A percentile compares a stretch with the other conserved stretches of the same genome.
phyloP scores from a whole-genome alignment of 2,113 vertebrate genomes.

The Ploceus nigricollis region DNA sequence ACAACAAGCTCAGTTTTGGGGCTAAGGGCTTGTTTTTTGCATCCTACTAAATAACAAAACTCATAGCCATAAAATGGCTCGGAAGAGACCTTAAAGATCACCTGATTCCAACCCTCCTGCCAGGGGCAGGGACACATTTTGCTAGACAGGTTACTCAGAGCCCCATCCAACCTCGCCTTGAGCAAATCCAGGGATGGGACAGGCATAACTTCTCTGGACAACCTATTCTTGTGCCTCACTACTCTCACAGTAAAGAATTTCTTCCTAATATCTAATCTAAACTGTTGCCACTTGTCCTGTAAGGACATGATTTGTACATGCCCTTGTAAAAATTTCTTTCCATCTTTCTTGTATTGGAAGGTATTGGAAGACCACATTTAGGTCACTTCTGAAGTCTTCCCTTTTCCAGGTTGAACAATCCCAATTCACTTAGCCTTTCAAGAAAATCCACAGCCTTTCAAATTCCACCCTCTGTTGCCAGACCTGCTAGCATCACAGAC shows the following conservation, averaged over 20 bases:
- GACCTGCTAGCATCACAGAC: not conserved
- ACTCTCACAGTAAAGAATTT: not conserved
- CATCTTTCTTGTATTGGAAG: not conserved
- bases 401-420: not conserved
- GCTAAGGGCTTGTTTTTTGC: not conserved
- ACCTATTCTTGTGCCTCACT: not conserved
- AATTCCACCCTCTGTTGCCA: not conserved
- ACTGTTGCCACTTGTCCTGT: accelerated
- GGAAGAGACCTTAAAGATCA: not conserved
- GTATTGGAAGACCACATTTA: not conserved
- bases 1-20: not conserved
- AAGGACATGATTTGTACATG: not conserved
- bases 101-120: accelerated
- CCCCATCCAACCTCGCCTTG: not conserved
- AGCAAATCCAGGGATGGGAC: not conserved
- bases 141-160: not conserved
- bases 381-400: not conserved
- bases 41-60: not conserved
- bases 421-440: not conserved
- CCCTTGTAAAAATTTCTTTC: not conserved
- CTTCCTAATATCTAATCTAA: not conserved
- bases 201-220: not conserved
- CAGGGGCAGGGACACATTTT: not conserved
- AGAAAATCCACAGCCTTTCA: not conserved
- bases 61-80: not conserved